phyloP scores from a whole-genome alignment of 2,113 vertebrate species.

The Suricata suricatta region DNA sequence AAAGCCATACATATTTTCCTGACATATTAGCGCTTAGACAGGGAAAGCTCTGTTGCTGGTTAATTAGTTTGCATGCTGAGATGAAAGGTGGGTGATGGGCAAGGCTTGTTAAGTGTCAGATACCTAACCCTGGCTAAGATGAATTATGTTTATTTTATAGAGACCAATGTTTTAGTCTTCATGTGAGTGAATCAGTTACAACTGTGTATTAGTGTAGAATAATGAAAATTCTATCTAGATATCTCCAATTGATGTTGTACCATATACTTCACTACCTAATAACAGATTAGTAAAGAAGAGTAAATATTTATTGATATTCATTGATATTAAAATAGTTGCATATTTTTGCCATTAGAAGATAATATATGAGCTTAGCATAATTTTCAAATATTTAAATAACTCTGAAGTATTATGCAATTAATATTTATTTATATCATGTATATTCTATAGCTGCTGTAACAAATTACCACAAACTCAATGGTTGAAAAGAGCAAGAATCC shows the following conservation, averaged over 20 bases:
- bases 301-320: conserved; percentile 8
- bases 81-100: conserved; percentile 33
- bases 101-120: conserved; percentile 29
- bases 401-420: neutral
- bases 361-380: neutral
- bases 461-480: neutral
- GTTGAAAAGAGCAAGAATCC: neutral
- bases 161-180: conserved; percentile 42
- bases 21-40: conserved; percentile 8
- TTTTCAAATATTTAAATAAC: conserved; percentile 15
- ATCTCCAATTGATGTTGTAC: neutral
- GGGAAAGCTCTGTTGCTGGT: neutral
- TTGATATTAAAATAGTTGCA: neutral
- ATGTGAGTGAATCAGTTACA: neutral
- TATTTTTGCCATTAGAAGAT: neutral
- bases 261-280: neutral
- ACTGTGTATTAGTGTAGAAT: neutral
- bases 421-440: neutral
- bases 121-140: neutral
- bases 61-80: conserved; percentile 68
- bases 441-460: neutral
- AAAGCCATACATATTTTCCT: conserved; percentile 65
- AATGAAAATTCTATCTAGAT: neutral
- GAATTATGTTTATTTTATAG: conserved; percentile 58
- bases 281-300: neutral